These are phyloP conservation scores for Oryzias curvinotus DNA, from an alignment of 2,113 vertebrate species.

Conservation along the genomic window DNA sequence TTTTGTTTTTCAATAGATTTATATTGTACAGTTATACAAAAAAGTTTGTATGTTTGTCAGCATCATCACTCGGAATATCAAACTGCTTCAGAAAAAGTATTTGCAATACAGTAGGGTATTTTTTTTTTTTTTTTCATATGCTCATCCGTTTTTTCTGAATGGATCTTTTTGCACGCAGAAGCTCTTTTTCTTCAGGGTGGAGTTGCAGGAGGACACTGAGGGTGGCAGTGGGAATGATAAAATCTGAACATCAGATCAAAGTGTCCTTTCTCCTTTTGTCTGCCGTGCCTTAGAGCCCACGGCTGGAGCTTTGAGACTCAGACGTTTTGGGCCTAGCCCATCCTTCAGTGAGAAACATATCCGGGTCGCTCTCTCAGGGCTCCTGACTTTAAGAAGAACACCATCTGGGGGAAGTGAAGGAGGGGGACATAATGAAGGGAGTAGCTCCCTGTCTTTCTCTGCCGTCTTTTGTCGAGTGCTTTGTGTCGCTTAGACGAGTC, in stretches of 20 bases:
- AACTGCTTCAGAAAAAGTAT: slow-evolving; percentile 58
- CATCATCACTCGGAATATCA: slow-evolving; percentile 80
- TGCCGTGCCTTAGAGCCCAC: slow-evolving; percentile 82
- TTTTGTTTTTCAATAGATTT: slow-evolving; percentile 50
- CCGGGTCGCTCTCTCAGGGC: slow-evolving; percentile 57
- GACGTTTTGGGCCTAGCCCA: slow-evolving; percentile 74
- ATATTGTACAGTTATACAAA: slow-evolving; percentile 82
- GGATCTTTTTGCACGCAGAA: slow-evolving; percentile 83
- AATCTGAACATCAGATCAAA: slow-evolving; percentile 69
- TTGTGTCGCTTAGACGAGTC: slow-evolving; percentile 67
- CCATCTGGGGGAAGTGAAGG: slow-evolving; percentile 45
- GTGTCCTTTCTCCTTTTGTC: slow-evolving; percentile 73
- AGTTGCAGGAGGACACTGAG: slow-evolving; percentile 70
- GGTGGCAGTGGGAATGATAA: slow-evolving; percentile 36
- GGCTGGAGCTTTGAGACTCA: slow-evolving; percentile 89
- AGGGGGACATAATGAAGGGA: slow-evolving; percentile 70
- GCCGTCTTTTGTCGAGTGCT: slow-evolving; percentile 67
- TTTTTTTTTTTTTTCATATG: slow-evolving; percentile 8
- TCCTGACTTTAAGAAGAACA: slow-evolving; percentile 69
- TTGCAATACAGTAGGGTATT: slow-evolving; percentile 20
- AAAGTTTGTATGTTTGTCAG: slow-evolving; percentile 87
- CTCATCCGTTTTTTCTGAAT: slow-evolving; percentile 72
- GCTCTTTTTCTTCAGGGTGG: slow-evolving; percentile 64
- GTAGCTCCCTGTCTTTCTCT: slow-evolving; percentile 69
- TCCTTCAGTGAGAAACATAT: slow-evolving; percentile 82